phyloP scores from a whole-genome alignment of 2,888 invertebrate genomes.

The Machimus atricapillus region DNA sequence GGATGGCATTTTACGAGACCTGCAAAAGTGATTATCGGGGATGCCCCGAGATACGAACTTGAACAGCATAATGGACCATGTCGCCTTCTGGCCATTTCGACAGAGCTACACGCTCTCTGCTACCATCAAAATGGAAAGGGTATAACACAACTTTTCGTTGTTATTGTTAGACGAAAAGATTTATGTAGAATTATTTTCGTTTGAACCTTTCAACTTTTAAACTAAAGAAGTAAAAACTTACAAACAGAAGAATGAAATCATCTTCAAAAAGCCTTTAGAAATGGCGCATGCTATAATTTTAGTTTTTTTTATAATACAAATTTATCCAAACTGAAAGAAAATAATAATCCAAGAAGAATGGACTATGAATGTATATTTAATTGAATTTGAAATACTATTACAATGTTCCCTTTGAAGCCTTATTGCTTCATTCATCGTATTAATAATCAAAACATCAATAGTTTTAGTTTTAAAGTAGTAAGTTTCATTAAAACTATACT shows the following conservation, averaged over 20 bases:
- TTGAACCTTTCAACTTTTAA: neutral
- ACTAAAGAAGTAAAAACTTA: neutral
- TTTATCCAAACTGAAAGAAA: no score
- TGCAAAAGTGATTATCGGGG: neutral
- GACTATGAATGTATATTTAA: no score
- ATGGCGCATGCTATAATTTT: no score
- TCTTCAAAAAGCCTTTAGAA: neutral
- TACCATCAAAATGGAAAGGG: neutral
- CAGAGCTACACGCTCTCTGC: neutral
- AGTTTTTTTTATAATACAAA: no score
- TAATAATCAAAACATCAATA: no score
- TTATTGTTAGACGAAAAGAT: neutral
- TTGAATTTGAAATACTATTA: no score
- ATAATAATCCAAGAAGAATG: no score
- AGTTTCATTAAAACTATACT: no score
- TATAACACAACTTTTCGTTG: neutral
- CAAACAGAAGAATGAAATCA: neutral
- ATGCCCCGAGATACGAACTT: neutral
- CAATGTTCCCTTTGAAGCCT: no score
- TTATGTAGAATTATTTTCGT: neutral
- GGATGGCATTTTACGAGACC: conserved; percentile 11
- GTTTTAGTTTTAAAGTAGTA: no score
- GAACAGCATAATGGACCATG: neutral
- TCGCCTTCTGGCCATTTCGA: neutral
- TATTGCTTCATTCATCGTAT: no score